Conservation (phyloP, 2,797 vertebrate species). For the Oreonectes daqikongensis region DNA sequence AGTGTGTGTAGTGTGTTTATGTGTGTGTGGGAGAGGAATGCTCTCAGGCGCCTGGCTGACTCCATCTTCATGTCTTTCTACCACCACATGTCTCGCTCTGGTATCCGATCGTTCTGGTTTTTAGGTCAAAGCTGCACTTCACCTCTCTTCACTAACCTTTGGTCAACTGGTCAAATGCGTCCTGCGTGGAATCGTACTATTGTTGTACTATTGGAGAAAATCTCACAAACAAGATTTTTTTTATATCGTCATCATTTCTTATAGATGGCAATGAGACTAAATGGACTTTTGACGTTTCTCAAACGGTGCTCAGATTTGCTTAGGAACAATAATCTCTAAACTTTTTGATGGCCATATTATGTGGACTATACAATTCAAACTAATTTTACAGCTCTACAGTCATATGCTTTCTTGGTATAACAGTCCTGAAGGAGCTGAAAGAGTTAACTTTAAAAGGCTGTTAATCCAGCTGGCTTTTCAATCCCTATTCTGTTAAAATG, state of each 20-base stretch:
- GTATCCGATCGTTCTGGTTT: slow-evolving; percentile 24
- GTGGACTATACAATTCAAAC: neutral
- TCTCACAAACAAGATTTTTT: too few species aligned
- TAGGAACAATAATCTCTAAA: neutral
- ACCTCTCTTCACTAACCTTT: slow-evolving; percentile 13
- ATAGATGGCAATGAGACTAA: too few species aligned
- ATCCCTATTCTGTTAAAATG: neutral
- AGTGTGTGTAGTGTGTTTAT: slow-evolving; percentile 40
- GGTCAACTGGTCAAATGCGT: neutral
- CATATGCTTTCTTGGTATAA: neutral
- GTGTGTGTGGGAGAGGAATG: slow-evolving; percentile 48
- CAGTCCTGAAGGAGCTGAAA: neutral
- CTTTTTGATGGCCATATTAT: neutral
- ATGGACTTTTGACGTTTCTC: too few species aligned
- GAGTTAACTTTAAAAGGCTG: neutral
- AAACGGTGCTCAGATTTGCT: neutral
- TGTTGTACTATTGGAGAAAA: too few species aligned
- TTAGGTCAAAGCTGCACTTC: slow-evolving; percentile 13
- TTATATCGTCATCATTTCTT: too few species aligned
- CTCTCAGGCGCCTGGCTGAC: slow-evolving; percentile 42
- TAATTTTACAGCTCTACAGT: neutral
- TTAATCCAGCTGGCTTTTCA: neutral
- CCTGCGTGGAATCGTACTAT: neutral
- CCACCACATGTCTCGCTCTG: slow-evolving; percentile 24
- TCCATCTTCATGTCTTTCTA: slow-evolving; percentile 38